Base-by-base conservation (phyloP, 2,113 vertebrate species). In the Etia nguti region DNA sequence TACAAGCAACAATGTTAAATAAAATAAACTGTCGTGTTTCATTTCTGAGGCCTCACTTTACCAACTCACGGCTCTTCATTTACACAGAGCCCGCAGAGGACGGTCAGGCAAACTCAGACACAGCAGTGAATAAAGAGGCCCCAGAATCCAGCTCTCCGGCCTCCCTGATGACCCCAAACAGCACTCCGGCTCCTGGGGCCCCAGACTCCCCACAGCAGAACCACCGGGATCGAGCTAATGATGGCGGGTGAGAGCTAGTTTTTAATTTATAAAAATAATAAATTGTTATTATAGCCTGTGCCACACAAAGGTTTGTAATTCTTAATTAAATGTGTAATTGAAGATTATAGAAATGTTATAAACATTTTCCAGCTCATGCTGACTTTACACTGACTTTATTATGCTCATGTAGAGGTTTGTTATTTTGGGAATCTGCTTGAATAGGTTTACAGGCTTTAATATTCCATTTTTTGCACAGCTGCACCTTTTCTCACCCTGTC, bases 221-320 rank as follows among this genome's bases (percentile, higher is more conserved):
- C 93, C 95, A 97, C 96, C 97, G 97, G 93, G 95, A 94, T n/a
- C 96, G 96, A 86, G 96, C 96, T 80, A 97, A 97, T 55, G 86
- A 86, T 83, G 80, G 41, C 87, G 97, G 97, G 98, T 99, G 96
- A 97, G 94, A 89, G 89, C 84, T 41, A n/a, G 46, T 52, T 77
- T 77, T 31, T 13, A 52, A 52, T 31, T 52, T 0, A 20, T 31
- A 29, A 29, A 48, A 75, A 26, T 29, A 77, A 1, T 50, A 34
- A 31, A 77, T 31, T 20, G 18, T n/a, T 1, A 10, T 48, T n/a
- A 77, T 50, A 31, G 11, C 46, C 43, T 77, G 43, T 50, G 70
- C 43, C 20, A 31, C 70, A 77, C 46, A 8, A 13, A 50, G 16
- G 16, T 50, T 77, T 77, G 10, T 50, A 50, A 77, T 50, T 48